Conservation (phyloP, 2,797 vertebrate genomes). For the Alauda arvensis region DNA sequence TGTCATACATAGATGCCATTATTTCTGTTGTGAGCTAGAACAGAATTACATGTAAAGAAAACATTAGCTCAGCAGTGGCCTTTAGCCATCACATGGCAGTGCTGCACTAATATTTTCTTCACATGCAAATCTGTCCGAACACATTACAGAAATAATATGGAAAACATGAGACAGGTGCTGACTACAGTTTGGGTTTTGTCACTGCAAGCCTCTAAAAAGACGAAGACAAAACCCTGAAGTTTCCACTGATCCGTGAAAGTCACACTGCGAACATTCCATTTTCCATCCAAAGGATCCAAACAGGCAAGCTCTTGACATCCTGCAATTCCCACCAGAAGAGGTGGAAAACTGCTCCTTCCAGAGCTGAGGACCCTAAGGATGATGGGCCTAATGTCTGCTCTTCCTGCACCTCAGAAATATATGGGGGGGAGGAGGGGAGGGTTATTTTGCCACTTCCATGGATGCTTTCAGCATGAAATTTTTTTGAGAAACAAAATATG, state of each 20-base stretch:
- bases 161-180: slow-evolving; percentile 29
- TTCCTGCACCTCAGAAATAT: background rate
- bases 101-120: background rate
- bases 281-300: background rate
- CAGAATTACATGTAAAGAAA: slow-evolving; percentile 16
- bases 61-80: background rate
- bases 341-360: background rate
- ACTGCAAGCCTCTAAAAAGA: background rate
- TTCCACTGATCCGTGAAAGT: background rate
- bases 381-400: background rate
- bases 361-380: background rate
- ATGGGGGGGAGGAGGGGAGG: too few relatives aligned
- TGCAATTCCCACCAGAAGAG: background rate
- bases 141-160: slow-evolving; percentile 29
- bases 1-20: slow-evolving; percentile 4
- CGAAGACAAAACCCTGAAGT: background rate
- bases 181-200: background rate
- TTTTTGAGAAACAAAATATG: background rate
- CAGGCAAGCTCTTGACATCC: background rate
- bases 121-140: slow-evolving; percentile 21
- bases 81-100: background rate
- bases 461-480: background rate
- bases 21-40: slow-evolving; percentile 14
- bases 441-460: background rate
- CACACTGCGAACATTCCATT: background rate